Evolutionary conservation across 1,140 invertebrate species (phyloP).

Genomic region (Psix sp.): DNA sequence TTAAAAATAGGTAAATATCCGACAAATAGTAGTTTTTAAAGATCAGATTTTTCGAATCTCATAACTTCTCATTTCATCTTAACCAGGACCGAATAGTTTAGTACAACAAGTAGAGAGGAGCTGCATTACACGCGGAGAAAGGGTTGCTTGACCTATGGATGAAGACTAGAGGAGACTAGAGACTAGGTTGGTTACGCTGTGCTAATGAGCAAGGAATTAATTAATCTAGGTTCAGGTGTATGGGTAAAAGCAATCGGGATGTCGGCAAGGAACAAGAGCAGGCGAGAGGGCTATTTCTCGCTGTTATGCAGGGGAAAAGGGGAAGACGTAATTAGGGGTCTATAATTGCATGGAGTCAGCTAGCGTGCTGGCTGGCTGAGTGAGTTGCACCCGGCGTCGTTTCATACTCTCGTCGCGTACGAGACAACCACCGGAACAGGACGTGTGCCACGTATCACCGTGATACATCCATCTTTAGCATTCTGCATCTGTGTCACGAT

Average conservation of each 20-base stretch:
- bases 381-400: conserved; percentile 57
- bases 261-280: conserved; percentile 4
- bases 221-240: conserved; percentile 62
- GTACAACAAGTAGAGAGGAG: background rate
- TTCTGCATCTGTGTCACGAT: conserved; percentile 27
- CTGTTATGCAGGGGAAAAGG: conserved; percentile 14
- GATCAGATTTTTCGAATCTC: no score
- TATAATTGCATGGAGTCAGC: conserved; percentile 72
- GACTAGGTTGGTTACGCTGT: conserved; percentile 60
- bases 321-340: conserved; percentile 70
- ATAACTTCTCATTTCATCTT: no score
- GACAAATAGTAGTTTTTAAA: no score
- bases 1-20: no score
- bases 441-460: conserved; percentile 50
- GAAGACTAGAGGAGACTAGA: conserved; percentile 58
- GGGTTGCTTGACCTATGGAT: conserved; percentile 51
- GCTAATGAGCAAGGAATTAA: conserved; percentile 74
- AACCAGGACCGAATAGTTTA: background rate
- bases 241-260: background rate
- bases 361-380: conserved; percentile 64
- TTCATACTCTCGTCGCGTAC: conserved; percentile 56
- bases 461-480: conserved; percentile 39
- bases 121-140: conserved; percentile 11
- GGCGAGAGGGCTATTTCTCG: conserved; percentile 2
- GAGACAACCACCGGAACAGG: conserved; percentile 55